Base-by-base conservation (phyloP, 2,113 vertebrate species). In the Cinclus cinclus region DNA sequence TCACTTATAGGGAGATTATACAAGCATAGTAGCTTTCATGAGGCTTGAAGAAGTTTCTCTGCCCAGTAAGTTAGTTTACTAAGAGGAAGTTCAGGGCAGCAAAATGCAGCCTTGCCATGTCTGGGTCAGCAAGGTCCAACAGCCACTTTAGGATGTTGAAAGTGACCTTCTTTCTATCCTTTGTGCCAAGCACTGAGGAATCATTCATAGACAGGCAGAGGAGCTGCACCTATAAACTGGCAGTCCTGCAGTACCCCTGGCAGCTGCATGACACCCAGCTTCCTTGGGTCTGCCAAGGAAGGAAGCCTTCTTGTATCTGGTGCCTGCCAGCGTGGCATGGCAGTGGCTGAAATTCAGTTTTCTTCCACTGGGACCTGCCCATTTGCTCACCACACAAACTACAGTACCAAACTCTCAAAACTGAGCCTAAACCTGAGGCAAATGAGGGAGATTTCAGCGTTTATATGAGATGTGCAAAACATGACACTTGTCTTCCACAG, bases 321-420 rank as follows among this genome's bases (percentile, higher is more conserved):
- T 42, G n/a, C 22, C 52, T 53, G 42, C 19, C 35, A 24, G 11
- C 0, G 1, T 24, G 31, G 25, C 11, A 18, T 1, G 4, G 14
- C 64, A 49, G 24, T 1, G 3, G 17, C 42, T 50, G 21, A 63
- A 55, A 71, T 9, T 35, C 28, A 0, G 1, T 37, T 52, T 67
- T 15, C 46, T 81, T 58, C 19, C 17, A 28, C 49, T 46, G n/a
- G 25, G 22, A 58, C 19, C 25, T 59, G 20, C 8, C 37, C 21
- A 20, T 62, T 81, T 11, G 3, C 37, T 74, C 33, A 37, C 28
- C 1, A 1, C 11, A 53, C 13, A 39, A 23, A 44, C 16, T 33
- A 55, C 22, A 52, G 21, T 4, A 58, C 35, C 35, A 70, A 16
- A 13, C 6, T 39, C 74, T 46, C 33, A 31, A 75, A 70, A 70